Conservation (phyloP, 2,888 invertebrate genomes). For the Gonocerus acuteangulatus region DNA sequence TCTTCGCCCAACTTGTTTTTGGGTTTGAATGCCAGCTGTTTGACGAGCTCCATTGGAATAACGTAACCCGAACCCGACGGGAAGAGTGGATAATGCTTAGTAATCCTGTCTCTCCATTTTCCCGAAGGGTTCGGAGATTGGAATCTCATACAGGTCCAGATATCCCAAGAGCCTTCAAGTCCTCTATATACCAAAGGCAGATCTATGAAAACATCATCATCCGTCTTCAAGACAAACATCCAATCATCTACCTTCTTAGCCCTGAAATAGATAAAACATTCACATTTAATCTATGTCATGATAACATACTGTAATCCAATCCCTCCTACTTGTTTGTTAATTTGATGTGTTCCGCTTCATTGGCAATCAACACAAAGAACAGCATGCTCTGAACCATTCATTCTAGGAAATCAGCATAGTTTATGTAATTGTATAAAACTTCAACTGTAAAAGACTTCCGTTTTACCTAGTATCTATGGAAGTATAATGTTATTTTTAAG, state of each 20-base stretch:
- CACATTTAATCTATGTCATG: no score
- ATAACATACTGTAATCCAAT: no score
- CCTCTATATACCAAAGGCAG: slow-evolving; percentile 33
- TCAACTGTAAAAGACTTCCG: no score
- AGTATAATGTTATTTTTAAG: no score
- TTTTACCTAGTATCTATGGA: no score
- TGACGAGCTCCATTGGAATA: slow-evolving; percentile 31
- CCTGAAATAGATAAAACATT: slow-evolving; percentile 32
- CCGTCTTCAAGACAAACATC: slow-evolving; percentile 38
- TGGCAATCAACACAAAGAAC: no score
- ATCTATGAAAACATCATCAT: slow-evolving; percentile 40
- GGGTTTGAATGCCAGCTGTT: slow-evolving; percentile 1
- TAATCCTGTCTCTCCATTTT: slow-evolving; percentile 39
- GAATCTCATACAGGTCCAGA: slow-evolving; percentile 39
- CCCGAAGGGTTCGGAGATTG: slow-evolving; percentile 38
- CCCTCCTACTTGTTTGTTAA: no score
- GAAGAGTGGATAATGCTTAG: slow-evolving; percentile 39
- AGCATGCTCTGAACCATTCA: no score
- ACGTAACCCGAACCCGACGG: slow-evolving; percentile 40
- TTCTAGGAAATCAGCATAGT: no score
- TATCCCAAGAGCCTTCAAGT: slow-evolving; percentile 33
- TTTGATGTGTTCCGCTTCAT: no score
- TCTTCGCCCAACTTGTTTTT: slow-evolving; percentile 38
- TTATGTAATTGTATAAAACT: no score
- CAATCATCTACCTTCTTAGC: slow-evolving; percentile 31